These are phyloP conservation scores for Acromyrmex heyeri DNA, from an alignment of 1,140 invertebrate genomes.

Conservation along the genomic window DNA sequence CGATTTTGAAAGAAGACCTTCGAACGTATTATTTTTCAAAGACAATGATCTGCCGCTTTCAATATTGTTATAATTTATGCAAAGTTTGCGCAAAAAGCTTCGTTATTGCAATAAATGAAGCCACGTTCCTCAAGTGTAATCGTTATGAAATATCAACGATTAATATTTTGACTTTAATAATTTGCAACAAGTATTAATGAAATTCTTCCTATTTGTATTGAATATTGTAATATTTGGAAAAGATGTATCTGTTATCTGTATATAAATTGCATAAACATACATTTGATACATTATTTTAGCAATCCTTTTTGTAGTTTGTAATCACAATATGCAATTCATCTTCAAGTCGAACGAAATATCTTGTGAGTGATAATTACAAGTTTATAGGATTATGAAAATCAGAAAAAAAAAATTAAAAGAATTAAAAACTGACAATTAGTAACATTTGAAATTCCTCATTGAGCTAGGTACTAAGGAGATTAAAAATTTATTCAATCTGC, in stretches of 20 bases:
- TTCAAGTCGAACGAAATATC: neutral
- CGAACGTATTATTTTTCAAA: slow-evolving; percentile 6
- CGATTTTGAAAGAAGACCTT: slow-evolving; percentile 44
- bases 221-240: neutral
- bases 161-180: slow-evolving; percentile 26
- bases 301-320: neutral
- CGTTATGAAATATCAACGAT: slow-evolving; percentile 6
- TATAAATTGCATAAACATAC: slow-evolving; percentile 23
- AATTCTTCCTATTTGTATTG: slow-evolving; percentile 20
- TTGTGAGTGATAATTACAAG: neutral
- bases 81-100: slow-evolving; percentile 35
- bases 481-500: neutral
- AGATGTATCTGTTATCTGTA: neutral
- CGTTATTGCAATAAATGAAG: neutral
- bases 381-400: neutral
- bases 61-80: slow-evolving; percentile 28
- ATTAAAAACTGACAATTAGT: neutral
- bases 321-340: slow-evolving; percentile 3
- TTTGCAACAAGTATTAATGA: slow-evolving; percentile 4
- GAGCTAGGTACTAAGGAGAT: neutral
- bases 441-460: neutral
- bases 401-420: neutral
- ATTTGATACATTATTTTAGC: neutral
- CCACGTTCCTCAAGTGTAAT: neutral
- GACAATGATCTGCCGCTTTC: neutral